Base-by-base conservation (phyloP, 2,888 invertebrate species). In the Drosophila recens region DNA sequence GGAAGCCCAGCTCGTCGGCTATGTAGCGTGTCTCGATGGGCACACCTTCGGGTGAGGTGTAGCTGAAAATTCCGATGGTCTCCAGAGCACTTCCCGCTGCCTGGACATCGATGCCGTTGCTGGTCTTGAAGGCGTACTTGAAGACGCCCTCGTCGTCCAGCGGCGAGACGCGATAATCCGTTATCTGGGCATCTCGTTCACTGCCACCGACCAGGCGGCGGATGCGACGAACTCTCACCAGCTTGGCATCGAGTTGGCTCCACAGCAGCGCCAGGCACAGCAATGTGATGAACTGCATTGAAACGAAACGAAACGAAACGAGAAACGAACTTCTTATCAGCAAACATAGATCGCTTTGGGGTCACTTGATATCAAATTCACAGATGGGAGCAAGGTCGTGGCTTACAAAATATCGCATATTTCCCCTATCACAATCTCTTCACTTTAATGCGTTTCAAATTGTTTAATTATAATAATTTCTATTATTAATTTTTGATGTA, bases 1-100 rank as follows among this genome's bases (percentile, higher is more conserved):
- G 93, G 93, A 92, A 94, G 75, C 95, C 95, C 81, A 94, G 92
- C 82, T 94, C 94, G 90, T 95, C 91, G 80, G 95, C 95, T 45
- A 91, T 82, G 93, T 94, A 95, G 27, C 88, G 84, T 15, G 94
- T 67, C 27, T 86, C 75, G 83, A 93, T 90, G 2, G 77, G 78
- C 8, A 82, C 56, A 36, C 95, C 95, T 40, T 94, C 94, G 10
- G 94, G 94, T 43, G 93, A 93, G 53, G 93, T 93, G 92, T 94
- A 94, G 20, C 92, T 87, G 91, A 90, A 93, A 15, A 92, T 90
- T 40, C 95, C 95, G 67, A 93, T 92, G 4, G 93, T 94, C 87
- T 94, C 94, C 90, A 93, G 93, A 68, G 95, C 88, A 30, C 79
- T 91, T 75, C 95, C 95, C 9, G 85, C 83, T 65, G 94, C 94